Base-by-base conservation (phyloP, 2,888 invertebrate genomes). In the Elegia similella region DNA sequence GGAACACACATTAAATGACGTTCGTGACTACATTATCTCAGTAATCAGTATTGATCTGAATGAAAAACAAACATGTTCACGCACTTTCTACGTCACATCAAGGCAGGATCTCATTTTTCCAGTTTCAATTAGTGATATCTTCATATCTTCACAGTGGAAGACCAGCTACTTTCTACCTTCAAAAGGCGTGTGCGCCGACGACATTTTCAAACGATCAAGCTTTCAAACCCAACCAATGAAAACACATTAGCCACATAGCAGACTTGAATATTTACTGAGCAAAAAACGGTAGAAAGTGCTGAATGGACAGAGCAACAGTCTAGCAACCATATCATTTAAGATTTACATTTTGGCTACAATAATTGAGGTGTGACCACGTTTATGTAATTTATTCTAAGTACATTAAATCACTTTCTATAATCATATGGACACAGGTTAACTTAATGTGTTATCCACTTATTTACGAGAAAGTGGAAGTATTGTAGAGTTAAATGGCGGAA, bases 91-190 rank as follows among this genome's bases (percentile, higher is more conserved):
- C 13, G 1, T 13, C 13, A 42, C 42, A 42, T 38, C 57, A 50
- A 58, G 56, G 52, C 55, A 44, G 54, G 44, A 44, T 54, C 54
- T 30, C 8, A 43, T 54, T 44, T 54, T 54, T 44, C 54, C 44
- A 44, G 54, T 44, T 12, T 46, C 34, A 55, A 55, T 55, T 55
- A 55, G 30, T 32, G 43, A 16, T 52, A 50, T 56, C 57, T 43
- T 52, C 34, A 52, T 57, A 57, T 57, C 52, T 57, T 50, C 48
- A 38, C 56, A 52, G 46, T 52, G n/a, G 52, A 38, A 57, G 47
- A 55, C 34, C 65, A 65, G 66, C 64, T 62, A 67, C 77, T 76
- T 76, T 78, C 77, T 75, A 69, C 67, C 70, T 69, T 67, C 71
- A 67, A 71, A 72, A 70, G 65, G 70, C 68, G 69, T 67, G 64